phyloP scores from a whole-genome alignment of 2,888 invertebrate species.

The Anoncus sp. region DNA sequence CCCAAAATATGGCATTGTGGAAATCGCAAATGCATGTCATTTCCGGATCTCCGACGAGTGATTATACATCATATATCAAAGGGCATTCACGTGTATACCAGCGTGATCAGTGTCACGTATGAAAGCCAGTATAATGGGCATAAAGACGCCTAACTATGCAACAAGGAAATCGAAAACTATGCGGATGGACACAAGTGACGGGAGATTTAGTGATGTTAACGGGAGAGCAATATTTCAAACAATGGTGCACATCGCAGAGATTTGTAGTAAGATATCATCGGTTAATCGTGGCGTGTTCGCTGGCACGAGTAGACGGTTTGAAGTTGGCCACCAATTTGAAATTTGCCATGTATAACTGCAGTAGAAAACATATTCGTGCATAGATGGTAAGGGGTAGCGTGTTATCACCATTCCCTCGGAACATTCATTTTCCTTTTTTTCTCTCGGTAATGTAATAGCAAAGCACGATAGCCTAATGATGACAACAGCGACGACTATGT shows the following conservation, averaged over 20 bases:
- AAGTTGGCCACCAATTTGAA: neutral
- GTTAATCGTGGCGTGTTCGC: neutral
- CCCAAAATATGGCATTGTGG: no score
- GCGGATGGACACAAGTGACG: neutral
- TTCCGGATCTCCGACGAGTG: neutral
- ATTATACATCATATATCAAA: neutral
- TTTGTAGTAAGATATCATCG: neutral
- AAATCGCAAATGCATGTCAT: no score
- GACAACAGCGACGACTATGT: neutral
- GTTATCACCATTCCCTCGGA: neutral
- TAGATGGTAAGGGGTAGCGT: neutral
- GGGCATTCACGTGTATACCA: neutral
- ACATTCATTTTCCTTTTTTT: neutral
- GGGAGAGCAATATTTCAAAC: neutral
- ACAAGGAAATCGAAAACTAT: neutral
- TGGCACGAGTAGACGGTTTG: neutral
- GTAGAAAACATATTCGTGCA: slow-evolving; percentile 6
- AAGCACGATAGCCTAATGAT: neutral
- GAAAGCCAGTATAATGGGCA: neutral
- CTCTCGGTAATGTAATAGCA: slow-evolving; percentile 12
- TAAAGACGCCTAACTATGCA: neutral
- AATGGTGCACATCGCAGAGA: neutral
- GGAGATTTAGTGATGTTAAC: neutral
- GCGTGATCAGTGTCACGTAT: neutral
- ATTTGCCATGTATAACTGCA: neutral